Percentiles rank a stretch among this genome's conserved stretches.
These are phyloP conservation scores for Archips crataeganus DNA, from an alignment of 2,888 invertebrate genomes.

Conservation along the genomic window DNA sequence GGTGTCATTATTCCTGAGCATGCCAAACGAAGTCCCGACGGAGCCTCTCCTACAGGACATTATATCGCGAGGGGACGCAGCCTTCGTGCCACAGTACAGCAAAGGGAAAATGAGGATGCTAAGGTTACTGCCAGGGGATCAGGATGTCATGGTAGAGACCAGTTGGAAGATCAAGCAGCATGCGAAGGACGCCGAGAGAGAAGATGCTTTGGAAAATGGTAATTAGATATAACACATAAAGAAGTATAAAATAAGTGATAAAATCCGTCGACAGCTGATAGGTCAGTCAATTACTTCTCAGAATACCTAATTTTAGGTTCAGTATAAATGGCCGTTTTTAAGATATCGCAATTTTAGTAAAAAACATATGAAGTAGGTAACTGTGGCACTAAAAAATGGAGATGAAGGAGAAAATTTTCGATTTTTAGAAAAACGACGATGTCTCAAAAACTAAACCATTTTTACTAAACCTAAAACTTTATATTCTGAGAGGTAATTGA, in stretches of 20 bases:
- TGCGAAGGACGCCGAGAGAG: slow-evolving; percentile 75
- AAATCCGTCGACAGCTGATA: too few relatives aligned
- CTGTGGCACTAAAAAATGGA: too few relatives aligned
- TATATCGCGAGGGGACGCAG: slow-evolving; percentile 84
- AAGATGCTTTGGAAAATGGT: slow-evolving; percentile 90
- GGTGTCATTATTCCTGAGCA: neutral
- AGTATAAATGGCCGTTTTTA: too few relatives aligned
- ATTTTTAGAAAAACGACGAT: too few relatives aligned
- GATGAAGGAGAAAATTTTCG: too few relatives aligned
- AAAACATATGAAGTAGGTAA: too few relatives aligned
- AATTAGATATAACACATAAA: slow-evolving; percentile 35
- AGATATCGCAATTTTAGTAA: too few relatives aligned
- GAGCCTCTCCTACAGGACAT: slow-evolving; percentile 85
- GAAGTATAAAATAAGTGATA: neutral
- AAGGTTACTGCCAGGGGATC: slow-evolving; percentile 88
- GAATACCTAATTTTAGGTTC: too few relatives aligned
- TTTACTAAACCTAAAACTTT: too few relatives aligned
- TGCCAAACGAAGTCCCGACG: slow-evolving; percentile 68
- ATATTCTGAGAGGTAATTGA: too few relatives aligned
- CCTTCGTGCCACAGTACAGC: slow-evolving; percentile 91
- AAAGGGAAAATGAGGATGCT: slow-evolving; percentile 93
- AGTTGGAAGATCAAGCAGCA: slow-evolving; percentile 96
- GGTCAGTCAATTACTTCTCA: too few relatives aligned
- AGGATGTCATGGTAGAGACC: slow-evolving; percentile 89
- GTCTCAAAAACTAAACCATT: too few relatives aligned